Percentiles rank a stretch among this genome's conserved stretches.
phyloP scores from a whole-genome alignment of 2,113 vertebrate species.

The Rhipidura dahli region DNA sequence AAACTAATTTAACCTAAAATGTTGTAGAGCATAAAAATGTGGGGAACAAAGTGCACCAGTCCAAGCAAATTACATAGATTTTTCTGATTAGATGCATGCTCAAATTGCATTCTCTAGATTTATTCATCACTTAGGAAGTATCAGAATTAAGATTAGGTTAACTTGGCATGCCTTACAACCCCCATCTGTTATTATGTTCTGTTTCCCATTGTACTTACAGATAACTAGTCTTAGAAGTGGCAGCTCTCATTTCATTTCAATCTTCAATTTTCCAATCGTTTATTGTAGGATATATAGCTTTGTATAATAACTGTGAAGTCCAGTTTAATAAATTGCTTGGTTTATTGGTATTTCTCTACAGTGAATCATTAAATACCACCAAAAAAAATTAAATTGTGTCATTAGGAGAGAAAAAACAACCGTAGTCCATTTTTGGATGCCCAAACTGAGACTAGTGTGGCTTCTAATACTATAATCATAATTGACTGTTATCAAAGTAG shows the following conservation, averaged over 20 bases:
- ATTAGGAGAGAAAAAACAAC: neutral
- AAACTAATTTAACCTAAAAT: neutral
- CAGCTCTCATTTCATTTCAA: neutral
- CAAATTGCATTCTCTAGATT: neutral
- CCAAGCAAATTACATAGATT: neutral
- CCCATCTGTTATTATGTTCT: neutral
- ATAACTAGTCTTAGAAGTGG: neutral
- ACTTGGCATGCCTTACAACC: neutral
- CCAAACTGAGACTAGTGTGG: neutral
- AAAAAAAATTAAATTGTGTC: neutral
- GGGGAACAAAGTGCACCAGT: neutral
- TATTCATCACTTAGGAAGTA: neutral
- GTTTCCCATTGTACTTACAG: neutral
- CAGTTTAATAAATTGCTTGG: neutral
- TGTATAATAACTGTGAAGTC: neutral
- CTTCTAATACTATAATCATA: neutral
- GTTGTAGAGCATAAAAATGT: neutral
- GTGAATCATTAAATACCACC: neutral
- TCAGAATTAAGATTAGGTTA: neutral
- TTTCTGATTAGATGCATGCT: neutral
- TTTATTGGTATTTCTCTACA: neutral
- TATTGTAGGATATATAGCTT: neutral
- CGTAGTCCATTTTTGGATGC: neutral
- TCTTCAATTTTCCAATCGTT: neutral
- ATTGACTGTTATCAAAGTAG: neutral